phyloP scores from a whole-genome alignment of 2,113 vertebrate genomes.

The Pseudorectes ferrugineus region DNA sequence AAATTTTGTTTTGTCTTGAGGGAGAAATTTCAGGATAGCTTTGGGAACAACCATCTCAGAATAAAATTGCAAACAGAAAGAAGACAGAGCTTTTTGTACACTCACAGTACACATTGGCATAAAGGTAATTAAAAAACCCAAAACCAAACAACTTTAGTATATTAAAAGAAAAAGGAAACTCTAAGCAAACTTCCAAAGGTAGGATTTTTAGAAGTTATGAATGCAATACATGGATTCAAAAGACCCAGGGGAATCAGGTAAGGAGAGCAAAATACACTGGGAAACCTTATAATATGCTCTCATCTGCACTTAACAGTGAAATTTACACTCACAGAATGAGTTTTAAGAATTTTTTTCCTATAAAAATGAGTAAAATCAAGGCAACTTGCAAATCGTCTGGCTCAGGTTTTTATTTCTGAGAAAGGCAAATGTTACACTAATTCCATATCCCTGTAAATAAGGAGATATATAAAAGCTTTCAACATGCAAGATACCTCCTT shows the following conservation, averaged over 20 bases:
- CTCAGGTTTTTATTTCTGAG: not conserved
- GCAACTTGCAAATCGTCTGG: not conserved
- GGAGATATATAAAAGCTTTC: not conserved
- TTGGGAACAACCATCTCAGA: slow-evolving; percentile 26
- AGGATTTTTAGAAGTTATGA: slow-evolving; percentile 14
- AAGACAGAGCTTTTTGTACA: slow-evolving; percentile 25
- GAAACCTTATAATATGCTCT: slow-evolving; percentile 3
- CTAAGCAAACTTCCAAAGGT: slow-evolving; percentile 9
- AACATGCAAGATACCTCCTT: not conserved
- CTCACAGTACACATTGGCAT: not conserved
- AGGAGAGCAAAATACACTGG: not conserved
- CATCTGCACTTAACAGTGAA: not conserved
- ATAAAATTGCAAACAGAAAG: slow-evolving; percentile 35
- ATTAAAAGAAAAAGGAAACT: slow-evolving; percentile 17
- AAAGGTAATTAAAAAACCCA: slow-evolving; percentile 2
- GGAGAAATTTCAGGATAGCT: slow-evolving; percentile 26
- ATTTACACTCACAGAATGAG: not conserved
- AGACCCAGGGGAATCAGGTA: not conserved
- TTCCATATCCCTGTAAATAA: not conserved
- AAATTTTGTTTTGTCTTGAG: slow-evolving; percentile 8
- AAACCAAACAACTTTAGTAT: not conserved
- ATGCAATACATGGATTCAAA: not conserved
- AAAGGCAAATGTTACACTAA: not conserved
- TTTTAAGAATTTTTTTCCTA: not conserved
- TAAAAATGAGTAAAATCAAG: not conserved